A percentile compares a stretch with the other conserved stretches of the same genome.
Conservation (phyloP, 2,797 vertebrate genomes). For the Numenius phaeopus region DNA sequence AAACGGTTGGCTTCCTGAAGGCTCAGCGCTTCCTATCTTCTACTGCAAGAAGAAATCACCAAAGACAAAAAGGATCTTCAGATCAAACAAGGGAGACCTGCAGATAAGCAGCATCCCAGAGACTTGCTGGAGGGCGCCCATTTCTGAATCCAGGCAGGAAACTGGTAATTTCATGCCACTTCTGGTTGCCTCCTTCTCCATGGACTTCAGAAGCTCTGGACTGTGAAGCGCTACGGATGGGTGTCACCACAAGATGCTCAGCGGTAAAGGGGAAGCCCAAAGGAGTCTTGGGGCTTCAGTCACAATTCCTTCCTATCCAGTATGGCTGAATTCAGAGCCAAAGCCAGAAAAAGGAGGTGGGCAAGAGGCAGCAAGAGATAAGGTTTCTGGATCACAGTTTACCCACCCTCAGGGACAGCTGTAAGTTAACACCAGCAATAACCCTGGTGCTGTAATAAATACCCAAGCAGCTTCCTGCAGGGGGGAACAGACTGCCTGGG, state of each 20-base stretch:
- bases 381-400: not conserved
- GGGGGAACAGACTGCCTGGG: not conserved
- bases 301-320: not conserved
- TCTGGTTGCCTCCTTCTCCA: not conserved
- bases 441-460: not conserved
- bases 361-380: not conserved
- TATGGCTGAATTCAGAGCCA: not conserved
- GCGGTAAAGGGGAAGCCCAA: not conserved
- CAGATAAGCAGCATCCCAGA: not conserved
- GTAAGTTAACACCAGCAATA: not conserved
- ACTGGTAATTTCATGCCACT: not conserved
- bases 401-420: not conserved
- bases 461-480: not conserved
- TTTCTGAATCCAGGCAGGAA: not conserved
- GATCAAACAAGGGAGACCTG: not conserved
- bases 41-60: not conserved
- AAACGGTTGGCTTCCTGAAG: not conserved
- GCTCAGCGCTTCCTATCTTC: not conserved
- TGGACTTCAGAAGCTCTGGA: not conserved
- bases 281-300: not conserved
- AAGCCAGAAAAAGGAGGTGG: not conserved
- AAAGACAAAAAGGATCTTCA: not conserved
- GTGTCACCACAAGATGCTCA: not conserved
- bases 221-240: rapidly evolving
- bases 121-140: not conserved